These are phyloP conservation scores for Okamejei kenojei DNA, from an alignment of 2,797 vertebrate species.

Conservation along the genomic window DNA sequence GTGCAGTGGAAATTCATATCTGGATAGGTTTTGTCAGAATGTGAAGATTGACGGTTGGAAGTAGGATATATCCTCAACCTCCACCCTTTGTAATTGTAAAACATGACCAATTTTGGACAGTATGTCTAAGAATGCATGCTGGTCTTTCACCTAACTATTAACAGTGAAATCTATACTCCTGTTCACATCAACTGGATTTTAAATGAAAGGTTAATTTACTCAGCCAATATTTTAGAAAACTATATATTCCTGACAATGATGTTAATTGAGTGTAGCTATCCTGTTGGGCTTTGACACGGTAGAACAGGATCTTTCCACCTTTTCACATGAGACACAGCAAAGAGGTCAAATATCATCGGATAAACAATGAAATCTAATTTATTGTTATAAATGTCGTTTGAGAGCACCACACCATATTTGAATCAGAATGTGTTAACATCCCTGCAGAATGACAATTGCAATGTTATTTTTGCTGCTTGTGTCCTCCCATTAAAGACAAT, in stretches of 20 bases:
- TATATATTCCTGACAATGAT: background rate
- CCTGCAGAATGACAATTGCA: background rate
- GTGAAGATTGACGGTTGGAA: background rate
- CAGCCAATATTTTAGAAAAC: background rate
- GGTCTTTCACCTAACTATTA: background rate
- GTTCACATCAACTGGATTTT: constrained; percentile 5
- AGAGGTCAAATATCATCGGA: background rate
- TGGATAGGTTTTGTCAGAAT: background rate
- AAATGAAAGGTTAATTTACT: constrained; percentile 30
- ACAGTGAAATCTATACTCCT: background rate
- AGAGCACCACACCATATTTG: background rate
- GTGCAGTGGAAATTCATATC: background rate
- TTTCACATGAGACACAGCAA: background rate
- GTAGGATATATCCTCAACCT: background rate
- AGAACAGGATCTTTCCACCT: too few species aligned
- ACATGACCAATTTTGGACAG: background rate
- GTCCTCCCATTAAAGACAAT: background rate
- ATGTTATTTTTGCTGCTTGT: background rate
- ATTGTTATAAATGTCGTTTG: background rate
- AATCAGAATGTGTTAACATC: background rate
- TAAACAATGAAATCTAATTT: background rate
- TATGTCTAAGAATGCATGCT: background rate
- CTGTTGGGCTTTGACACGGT: background rate
- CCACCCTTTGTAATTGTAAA: too few species aligned
- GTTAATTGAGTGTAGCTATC: background rate